Base-by-base conservation (phyloP, 2,113 vertebrate genomes). In the Esox niger region DNA sequence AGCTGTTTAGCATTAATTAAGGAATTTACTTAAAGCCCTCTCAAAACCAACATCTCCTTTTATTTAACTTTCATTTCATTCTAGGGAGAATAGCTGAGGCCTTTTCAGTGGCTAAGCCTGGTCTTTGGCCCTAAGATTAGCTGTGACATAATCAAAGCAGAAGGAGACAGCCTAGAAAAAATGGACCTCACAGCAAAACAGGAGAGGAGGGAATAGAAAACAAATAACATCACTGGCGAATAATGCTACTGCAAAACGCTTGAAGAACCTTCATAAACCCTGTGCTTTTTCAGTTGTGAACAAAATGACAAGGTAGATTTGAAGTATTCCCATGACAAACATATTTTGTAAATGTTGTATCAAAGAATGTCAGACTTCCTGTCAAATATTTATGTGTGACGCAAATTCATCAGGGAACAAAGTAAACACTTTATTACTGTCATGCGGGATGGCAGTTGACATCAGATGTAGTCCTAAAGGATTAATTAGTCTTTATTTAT, bases 1-100 rank as follows among this genome's bases (percentile, higher is more conserved):
- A 92, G 90, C 90, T 93, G 90, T 84, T 92, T 86, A 78, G 84
- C 82, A 86, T 93, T 93, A 93, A 86, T 84, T 87, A 64, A 82
- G 87, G 88, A 76, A 80, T 89, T 77, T 81, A 81, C 81, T 87
- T 78, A 85, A 77, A 43, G 86, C 78, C 76, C 82, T 87, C 82
- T 73, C 74, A 86, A 9, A 43, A 60, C 77, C 78, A 72, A 83
- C 76, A 88, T 80, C 68, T 35, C 38, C 55, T 76, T 84, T 79
- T 85, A 13, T 91, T 88, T 90, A 54, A 35, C n/a, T 25, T 66
- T 60, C 27, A 69, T 25, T 66, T 60, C 27, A 69, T 71, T 84
- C 88, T 88, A 77, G 70, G 76, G 64, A 26, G 49, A 61, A 74
- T 71, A 75, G 74, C 74, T n/a, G 69, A 56, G 27, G 76, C 56